Evolutionary conservation across 2,113 vertebrate species (phyloP), one percentile per base, ranked within the genome.

Genomic region (Echinops telfairi): DNA sequence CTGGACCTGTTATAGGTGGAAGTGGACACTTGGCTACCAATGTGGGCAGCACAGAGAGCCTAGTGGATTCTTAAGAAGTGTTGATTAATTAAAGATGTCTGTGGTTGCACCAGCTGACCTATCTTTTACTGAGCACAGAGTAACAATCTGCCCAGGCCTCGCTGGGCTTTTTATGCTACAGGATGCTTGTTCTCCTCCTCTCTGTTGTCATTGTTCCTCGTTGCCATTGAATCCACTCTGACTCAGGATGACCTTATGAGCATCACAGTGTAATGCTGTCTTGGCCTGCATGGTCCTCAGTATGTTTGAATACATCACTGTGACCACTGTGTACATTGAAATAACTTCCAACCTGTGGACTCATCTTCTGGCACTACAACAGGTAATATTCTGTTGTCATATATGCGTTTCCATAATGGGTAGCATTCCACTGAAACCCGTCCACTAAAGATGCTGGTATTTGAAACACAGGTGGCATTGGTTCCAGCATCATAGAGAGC

Each of bases 41-140:
- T 6, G 22, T 57, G 58, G 68, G 9, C 58, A 15, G 5, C 4
- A 25, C 8, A 0, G 3, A 15, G 83, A 29, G 62, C 23, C 25
- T 38, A 1, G 20, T 3, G 8, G 68, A 38, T n/a, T 2, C 25
- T 4, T 15, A 17, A 19, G 3, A 6, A 2, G 17, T 4, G 58
- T 6, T 33, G 47, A 38, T 12, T 33, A 12, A 57, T 1, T 0
- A n/a, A 20, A 16, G 70, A 36, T 11, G 83, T 31, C 22, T 78
- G 70, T 20, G 77, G 70, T 47, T 10, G 6, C 23, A 33, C 9
- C 1, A 11, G 57, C 5, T 7, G 81, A 11, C 11, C 43, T 36
- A 0, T 15, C 36, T 40, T 40, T 76, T n/a, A 25, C 73, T 40
- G 20, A 40, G 36, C 38, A 19, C 66, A 66, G 43, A 80, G 10